Evolutionary conservation across 2,797 vertebrate genomes (phyloP).

Genomic region (Lutjanus campechanus): DNA sequence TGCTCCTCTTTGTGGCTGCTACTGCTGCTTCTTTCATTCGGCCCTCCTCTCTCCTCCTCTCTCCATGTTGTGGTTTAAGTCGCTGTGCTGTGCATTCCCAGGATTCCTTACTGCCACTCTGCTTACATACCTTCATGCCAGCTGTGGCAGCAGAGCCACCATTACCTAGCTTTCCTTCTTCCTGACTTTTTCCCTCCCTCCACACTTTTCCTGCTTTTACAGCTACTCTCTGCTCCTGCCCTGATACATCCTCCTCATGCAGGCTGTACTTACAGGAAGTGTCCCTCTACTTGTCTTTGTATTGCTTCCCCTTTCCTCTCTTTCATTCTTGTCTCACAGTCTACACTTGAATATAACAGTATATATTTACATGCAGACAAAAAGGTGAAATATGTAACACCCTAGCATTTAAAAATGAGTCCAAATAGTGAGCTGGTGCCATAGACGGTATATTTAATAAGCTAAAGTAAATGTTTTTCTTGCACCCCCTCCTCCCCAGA

Average conservation of each 20-base stretch:
- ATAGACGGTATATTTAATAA: no score
- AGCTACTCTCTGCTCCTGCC: slow-evolving; percentile 15
- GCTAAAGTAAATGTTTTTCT: no score
- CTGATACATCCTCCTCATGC: not conserved
- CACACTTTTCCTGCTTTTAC: slow-evolving; percentile 16
- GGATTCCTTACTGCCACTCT: slow-evolving; percentile 75
- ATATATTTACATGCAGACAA: not conserved
- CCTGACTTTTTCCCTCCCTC: slow-evolving; percentile 1
- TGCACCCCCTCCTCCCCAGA: no score
- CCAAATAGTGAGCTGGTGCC: no score
- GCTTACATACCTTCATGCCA: slow-evolving; percentile 64
- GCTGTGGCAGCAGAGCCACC: slow-evolving; percentile 58
- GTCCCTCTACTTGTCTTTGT: not conserved
- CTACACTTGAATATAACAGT: not conserved
- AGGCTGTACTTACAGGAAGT: slow-evolving; percentile 2
- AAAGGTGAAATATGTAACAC: not conserved
- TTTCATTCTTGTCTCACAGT: not conserved
- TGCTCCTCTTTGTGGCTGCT: slow-evolving; percentile 10
- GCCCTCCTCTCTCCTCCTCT: not conserved
- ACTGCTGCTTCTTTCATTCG: slow-evolving; percentile 9
- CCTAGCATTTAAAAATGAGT: no score
- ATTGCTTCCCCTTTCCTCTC: not conserved
- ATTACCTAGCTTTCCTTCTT: slow-evolving; percentile 15
- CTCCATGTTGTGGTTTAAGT: slow-evolving; percentile 43
- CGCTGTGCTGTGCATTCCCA: slow-evolving; percentile 70